A percentile compares a stretch with the other conserved stretches of the same genome.
These are phyloP conservation scores for Nephrotoma appendiculata DNA, from an alignment of 2,888 invertebrate genomes.

Conservation along the genomic window DNA sequence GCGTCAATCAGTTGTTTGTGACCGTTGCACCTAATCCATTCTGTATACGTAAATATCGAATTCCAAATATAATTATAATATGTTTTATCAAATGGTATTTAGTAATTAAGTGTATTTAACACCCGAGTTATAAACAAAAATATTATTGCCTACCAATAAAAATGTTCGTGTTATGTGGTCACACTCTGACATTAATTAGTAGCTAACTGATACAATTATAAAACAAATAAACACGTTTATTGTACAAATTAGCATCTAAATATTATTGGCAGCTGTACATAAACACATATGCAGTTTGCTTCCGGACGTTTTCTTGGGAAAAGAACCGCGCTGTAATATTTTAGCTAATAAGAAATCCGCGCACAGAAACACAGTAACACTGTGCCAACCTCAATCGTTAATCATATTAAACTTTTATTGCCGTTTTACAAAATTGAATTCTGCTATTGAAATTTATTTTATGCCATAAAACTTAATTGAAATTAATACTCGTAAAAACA, in stretches of 20 bases:
- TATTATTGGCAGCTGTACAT: background rate
- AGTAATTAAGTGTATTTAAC: too few species aligned
- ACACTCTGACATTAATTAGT: background rate
- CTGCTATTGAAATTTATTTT: background rate
- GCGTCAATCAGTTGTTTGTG: background rate
- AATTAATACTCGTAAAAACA: too few species aligned
- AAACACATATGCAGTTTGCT: background rate
- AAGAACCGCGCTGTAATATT: too few species aligned
- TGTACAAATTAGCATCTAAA: background rate
- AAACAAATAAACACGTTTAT: background rate
- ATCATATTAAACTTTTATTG: background rate
- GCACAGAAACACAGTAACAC: background rate
- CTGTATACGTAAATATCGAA: background rate
- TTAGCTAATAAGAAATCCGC: too few species aligned
- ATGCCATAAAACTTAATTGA: too few species aligned
- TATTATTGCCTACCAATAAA: background rate
- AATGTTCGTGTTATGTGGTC: background rate
- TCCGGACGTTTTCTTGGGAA: background rate
- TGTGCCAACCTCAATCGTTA: background rate
- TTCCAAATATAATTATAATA: too few species aligned
- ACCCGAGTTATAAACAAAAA: background rate
- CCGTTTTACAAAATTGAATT: background rate
- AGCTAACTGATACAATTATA: background rate
- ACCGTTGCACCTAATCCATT: background rate
- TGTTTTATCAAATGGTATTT: too few species aligned